A percentile compares a stretch with the other conserved stretches of the same genome.
Evolutionary conservation across 2,888 invertebrate species (phyloP).

Genomic region (Rotaria sp.): DNA sequence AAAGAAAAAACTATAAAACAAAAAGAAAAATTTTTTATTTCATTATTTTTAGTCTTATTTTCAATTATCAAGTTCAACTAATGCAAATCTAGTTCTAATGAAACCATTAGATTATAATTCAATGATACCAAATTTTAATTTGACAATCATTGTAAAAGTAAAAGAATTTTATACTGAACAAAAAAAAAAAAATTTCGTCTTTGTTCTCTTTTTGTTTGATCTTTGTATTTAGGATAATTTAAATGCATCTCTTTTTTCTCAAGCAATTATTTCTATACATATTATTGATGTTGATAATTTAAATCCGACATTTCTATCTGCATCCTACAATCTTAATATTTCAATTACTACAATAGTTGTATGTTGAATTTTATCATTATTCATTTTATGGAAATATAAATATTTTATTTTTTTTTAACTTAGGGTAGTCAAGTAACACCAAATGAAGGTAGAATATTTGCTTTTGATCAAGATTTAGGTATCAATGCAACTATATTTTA

Average conservation of each 20-base stretch:
- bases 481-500: not conserved
- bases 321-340: not conserved
- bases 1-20: not conserved
- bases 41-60: not conserved
- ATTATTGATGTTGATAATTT: conserved; percentile 18
- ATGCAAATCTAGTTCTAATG: not conserved
- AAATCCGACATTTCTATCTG: not conserved
- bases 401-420: not conserved
- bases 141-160: not conserved
- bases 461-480: conserved; percentile 22
- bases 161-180: not conserved
- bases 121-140: not conserved
- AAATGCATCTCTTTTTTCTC: not conserved
- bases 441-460: not conserved
- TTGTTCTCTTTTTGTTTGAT: too few species aligned
- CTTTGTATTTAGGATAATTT: not conserved
- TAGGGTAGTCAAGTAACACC: not conserved
- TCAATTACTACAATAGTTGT: not conserved
- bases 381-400: not conserved
- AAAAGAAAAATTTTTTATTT: not conserved
- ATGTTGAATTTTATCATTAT: not conserved
- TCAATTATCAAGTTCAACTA: not conserved
- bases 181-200: not conserved
- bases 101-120: conserved; percentile 11
- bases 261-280: not conserved